Evolutionary conservation across 2,888 invertebrate genomes (phyloP).

Genomic region (Branchipolynoe longqiensis): DNA sequence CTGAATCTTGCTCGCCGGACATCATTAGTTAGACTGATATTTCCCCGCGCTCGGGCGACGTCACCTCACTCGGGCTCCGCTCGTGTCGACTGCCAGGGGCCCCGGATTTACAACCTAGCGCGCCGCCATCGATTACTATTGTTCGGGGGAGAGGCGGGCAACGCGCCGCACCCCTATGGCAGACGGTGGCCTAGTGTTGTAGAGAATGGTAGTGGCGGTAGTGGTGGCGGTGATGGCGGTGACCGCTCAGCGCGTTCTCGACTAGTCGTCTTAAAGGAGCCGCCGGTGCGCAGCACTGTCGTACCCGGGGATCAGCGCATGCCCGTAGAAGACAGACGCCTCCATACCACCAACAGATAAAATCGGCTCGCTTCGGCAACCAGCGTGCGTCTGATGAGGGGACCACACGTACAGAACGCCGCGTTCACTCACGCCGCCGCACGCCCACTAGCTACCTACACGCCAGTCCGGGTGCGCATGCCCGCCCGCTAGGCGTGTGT

Average conservation of each 20-base stretch:
- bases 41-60: conserved; percentile 22
- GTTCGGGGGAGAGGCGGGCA: not conserved
- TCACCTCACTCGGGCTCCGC: not conserved
- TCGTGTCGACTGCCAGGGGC: conserved; percentile 28
- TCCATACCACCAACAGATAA: not conserved
- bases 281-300: not conserved
- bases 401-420: conserved; percentile 1
- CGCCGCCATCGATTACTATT: conserved; percentile 35
- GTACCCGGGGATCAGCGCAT: too few relatives aligned
- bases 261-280: conserved; percentile 20
- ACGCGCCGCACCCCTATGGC: too few relatives aligned
- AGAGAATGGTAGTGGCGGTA: too few relatives aligned
- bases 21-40: conserved; percentile 45
- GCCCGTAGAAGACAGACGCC: too few relatives aligned
- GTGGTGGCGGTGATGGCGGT: not conserved
- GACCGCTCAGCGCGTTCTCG: not conserved
- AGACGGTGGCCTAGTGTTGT: too few relatives aligned
- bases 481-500: not conserved
- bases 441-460: not conserved
- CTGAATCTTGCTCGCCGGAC: conserved; percentile 12
- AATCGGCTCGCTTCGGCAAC: not conserved
- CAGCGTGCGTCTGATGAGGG: conserved; percentile 2
- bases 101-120: conserved; percentile 36
- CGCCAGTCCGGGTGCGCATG: not conserved
- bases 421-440: conserved; percentile 17